phyloP scores from a whole-genome alignment of 2,888 invertebrate species.

The Poecilus cupreus region DNA sequence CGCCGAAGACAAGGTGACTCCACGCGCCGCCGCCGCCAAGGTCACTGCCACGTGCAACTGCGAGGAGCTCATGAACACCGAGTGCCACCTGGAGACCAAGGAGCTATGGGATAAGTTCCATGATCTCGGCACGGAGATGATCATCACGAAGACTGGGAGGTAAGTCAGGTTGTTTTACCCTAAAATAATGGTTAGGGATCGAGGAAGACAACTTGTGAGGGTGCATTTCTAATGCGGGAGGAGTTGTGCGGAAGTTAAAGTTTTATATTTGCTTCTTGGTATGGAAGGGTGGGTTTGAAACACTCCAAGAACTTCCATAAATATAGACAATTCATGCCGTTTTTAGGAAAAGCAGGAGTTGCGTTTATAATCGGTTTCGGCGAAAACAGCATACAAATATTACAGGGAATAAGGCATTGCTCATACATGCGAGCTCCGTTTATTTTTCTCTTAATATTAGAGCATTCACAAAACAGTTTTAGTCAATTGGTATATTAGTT shows the following conservation, averaged over 20 bases:
- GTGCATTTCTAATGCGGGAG: neutral
- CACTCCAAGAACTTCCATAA: neutral
- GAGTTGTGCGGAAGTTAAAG: neutral
- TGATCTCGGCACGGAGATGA: slow-evolving; percentile 88
- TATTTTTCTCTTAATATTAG: too few relatives aligned
- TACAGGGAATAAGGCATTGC: too few relatives aligned
- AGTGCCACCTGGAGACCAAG: slow-evolving; percentile 86
- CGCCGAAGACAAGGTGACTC: slow-evolving; percentile 66
- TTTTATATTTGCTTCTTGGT: neutral
- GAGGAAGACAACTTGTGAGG: neutral
- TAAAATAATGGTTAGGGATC: too few relatives aligned
- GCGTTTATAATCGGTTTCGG: neutral
- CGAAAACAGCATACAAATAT: neutral
- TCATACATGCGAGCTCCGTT: too few relatives aligned
- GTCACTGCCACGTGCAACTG: slow-evolving; percentile 75
- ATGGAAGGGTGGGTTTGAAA: neutral
- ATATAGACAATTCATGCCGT: neutral
- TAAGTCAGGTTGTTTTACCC: slow-evolving; percentile 69
- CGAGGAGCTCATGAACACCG: slow-evolving; percentile 78
- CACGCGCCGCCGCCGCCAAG: slow-evolving; percentile 39
- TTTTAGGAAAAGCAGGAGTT: neutral
- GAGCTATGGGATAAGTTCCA: slow-evolving; percentile 89
- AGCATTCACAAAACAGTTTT: too few relatives aligned
- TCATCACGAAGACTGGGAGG: slow-evolving; percentile 90
- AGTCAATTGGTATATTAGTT: too few relatives aligned